Evolutionary conservation across 1,140 invertebrate species (phyloP).

Genomic region (Scylla paramamosain): DNA sequence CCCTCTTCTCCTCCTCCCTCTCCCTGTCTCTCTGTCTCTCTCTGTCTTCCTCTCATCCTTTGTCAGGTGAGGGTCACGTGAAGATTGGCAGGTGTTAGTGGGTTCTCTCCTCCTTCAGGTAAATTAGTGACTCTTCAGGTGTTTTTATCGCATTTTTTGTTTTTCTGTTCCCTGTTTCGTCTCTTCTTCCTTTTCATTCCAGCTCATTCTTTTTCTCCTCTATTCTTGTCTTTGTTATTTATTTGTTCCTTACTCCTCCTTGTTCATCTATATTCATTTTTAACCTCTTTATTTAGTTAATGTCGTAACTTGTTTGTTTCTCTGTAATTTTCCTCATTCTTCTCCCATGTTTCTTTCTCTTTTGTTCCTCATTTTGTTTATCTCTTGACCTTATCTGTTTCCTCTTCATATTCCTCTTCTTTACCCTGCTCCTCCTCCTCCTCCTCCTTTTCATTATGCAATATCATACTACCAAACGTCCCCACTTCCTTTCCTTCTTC

Average conservation of each 20-base stretch:
- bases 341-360: neutral
- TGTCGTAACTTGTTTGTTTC: neutral
- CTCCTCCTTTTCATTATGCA: neutral
- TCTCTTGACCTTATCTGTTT: neutral
- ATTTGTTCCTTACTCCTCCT: too few relatives aligned
- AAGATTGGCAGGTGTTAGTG: neutral
- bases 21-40: neutral
- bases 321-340: neutral
- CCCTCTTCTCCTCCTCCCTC: too few relatives aligned
- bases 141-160: too few relatives aligned
- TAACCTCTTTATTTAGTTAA: neutral
- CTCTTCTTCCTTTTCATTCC: too few relatives aligned
- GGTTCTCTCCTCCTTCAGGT: neutral
- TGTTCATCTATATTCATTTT: too few relatives aligned
- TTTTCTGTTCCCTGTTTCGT: too few relatives aligned
- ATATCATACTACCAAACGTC: neutral
- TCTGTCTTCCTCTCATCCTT: neutral
- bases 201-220: too few relatives aligned
- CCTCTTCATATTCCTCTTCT: neutral
- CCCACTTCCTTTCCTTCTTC: neutral
- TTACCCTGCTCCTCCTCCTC: neutral
- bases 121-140: neutral
- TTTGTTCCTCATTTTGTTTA: neutral
- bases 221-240: too few relatives aligned
- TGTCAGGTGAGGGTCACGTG: neutral